Conservation (phyloP, 1,140 invertebrate genomes). For the Tribolium castaneum region DNA sequence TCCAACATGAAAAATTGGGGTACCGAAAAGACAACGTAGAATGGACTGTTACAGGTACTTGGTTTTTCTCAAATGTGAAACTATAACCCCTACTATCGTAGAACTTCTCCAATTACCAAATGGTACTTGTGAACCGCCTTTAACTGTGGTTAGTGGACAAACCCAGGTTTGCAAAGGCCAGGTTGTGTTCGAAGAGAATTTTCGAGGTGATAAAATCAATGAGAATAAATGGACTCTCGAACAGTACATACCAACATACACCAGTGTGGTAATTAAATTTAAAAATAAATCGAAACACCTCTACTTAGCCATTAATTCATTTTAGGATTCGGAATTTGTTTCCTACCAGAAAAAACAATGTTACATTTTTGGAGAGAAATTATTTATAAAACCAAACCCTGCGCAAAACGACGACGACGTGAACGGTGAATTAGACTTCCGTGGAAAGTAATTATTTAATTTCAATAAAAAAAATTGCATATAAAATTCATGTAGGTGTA, state of each 20-base stretch:
- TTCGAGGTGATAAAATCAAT: slow-evolving; percentile 45
- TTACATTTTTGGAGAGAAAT: slow-evolving; percentile 19
- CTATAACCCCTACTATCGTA: neutral
- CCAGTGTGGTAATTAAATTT: slow-evolving; percentile 3
- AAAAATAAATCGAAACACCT: too few relatives aligned
- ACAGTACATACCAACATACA: slow-evolving; percentile 47
- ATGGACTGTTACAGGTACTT: slow-evolving; percentile 55
- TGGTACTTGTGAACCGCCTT: neutral
- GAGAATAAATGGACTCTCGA: slow-evolving; percentile 53
- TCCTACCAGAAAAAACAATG: slow-evolving; percentile 51
- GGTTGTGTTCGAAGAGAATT: slow-evolving; percentile 56
- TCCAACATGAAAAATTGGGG: slow-evolving; percentile 56
- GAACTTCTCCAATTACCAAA: neutral
- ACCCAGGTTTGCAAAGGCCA: slow-evolving; percentile 45
- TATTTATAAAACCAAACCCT: slow-evolving; percentile 41
- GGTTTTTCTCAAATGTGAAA: neutral
- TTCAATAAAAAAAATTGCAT: too few relatives aligned
- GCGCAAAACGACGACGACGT: slow-evolving; percentile 14
- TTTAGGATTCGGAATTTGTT: slow-evolving; percentile 57
- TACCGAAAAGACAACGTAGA: slow-evolving; percentile 54
- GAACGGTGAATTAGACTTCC: slow-evolving; percentile 42
- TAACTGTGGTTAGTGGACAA: slow-evolving; percentile 10
- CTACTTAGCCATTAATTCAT: neutral
- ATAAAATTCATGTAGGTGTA: slow-evolving; percentile 42
- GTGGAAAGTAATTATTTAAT: slow-evolving; percentile 10